phyloP scores from a whole-genome alignment of 2,113 vertebrate species.

The Balaeniceps rex region DNA sequence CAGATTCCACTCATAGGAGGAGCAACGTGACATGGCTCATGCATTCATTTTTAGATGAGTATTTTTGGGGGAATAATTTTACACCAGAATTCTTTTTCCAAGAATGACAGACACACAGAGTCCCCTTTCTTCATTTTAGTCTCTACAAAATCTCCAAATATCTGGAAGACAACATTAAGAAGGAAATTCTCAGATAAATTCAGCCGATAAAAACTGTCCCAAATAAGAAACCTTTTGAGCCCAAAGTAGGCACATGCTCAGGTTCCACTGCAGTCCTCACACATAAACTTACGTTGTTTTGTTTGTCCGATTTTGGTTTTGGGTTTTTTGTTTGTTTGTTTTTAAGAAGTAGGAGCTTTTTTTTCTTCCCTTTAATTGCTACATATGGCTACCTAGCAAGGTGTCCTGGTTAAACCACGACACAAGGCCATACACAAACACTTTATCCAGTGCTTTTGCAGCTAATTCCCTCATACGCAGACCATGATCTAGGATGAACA shows the following conservation, averaged over 20 bases:
- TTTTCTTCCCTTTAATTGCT: not conserved
- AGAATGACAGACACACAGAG: not conserved
- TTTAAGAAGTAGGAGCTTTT: not conserved
- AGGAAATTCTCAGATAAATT: not conserved
- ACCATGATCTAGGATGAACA: not conserved
- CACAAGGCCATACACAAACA: not conserved
- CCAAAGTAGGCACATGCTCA: not conserved
- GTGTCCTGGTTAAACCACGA: too few species aligned
- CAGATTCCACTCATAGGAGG: conserved; percentile 19
- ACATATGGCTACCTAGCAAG: not conserved
- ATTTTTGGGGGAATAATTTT: not conserved
- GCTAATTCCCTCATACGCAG: not conserved
- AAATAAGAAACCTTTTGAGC: not conserved
- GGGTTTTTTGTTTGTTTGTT: not conserved
- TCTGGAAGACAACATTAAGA: not conserved
- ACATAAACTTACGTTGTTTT: not conserved
- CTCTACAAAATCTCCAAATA: not conserved
- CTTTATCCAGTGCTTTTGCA: not conserved
- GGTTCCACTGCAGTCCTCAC: not conserved
- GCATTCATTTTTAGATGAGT: not conserved
- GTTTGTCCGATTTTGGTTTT: not conserved
- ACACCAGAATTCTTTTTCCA: not conserved
- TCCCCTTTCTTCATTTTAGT: not conserved
- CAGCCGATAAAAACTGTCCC: not conserved
- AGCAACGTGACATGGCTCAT: not conserved